These are phyloP conservation scores for Halcyon badia DNA, from an alignment of 2,797 vertebrate species.

Conservation along the genomic window DNA sequence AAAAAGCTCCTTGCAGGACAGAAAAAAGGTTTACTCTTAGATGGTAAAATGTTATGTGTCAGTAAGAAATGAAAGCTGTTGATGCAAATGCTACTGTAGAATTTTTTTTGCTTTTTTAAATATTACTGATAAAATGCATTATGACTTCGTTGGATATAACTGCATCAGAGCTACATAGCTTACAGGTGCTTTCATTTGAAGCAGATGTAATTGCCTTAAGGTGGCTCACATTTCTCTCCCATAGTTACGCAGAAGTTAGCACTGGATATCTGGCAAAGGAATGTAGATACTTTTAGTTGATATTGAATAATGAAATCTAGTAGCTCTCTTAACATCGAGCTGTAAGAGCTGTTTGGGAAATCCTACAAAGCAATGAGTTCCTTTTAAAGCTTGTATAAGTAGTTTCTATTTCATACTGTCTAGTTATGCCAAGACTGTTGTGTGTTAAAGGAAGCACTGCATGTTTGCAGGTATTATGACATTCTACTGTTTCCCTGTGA, in stretches of 20 bases:
- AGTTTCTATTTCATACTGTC: background rate
- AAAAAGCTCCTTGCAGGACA: background rate
- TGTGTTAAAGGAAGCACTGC: background rate
- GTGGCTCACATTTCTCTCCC: background rate
- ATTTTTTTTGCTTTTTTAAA: background rate
- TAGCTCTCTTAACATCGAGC: background rate
- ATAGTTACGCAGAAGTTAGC: background rate
- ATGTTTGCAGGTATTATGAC: background rate
- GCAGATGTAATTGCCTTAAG: background rate
- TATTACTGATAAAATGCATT: background rate
- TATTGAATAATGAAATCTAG: background rate
- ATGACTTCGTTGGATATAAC: background rate
- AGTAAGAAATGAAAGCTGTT: background rate
- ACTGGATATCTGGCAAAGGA: background rate
- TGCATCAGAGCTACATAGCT: background rate
- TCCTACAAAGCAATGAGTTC: background rate
- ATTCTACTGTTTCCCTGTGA: background rate
- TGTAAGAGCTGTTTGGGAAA: background rate
- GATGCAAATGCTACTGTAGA: background rate
- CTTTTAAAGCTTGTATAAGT: background rate
- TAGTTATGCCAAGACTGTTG: background rate
- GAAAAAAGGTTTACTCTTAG: background rate
- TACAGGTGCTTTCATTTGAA: background rate
- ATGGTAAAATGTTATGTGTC: background rate
- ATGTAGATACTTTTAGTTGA: background rate